Conservation (phyloP, 37 sponge, comb jelly and placozoan species). For the Cladorhizidae sp. region DNA sequence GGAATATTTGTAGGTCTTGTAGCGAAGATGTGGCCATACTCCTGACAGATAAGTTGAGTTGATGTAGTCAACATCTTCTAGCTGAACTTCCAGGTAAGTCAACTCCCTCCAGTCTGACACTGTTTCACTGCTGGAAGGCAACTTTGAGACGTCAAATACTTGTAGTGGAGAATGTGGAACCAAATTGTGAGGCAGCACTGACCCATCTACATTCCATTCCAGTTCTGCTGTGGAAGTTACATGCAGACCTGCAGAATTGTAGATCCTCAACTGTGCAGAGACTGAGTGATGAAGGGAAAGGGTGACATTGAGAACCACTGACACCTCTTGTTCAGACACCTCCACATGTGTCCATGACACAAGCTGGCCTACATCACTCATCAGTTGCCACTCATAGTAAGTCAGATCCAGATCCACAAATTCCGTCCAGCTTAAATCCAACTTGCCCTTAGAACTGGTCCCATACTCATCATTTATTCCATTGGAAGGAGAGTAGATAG, state of each 20-base stretch:
- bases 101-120: constrained; percentile 26
- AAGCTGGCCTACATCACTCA: constrained; percentile 18
- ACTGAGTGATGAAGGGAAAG: constrained; percentile 19
- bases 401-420: constrained; percentile 14
- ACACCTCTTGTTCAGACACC: background rate
- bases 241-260: constrained; percentile 36
- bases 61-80: constrained; percentile 53
- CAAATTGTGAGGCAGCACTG: constrained; percentile 2
- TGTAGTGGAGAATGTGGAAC: constrained; percentile 2
- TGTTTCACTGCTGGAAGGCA: background rate
- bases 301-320: constrained; percentile 12
- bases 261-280: constrained; percentile 29
- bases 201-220: constrained; percentile 7
- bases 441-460: constrained; percentile 13
- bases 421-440: constrained; percentile 39
- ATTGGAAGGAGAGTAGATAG: constrained; percentile 33
- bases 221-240: background rate
- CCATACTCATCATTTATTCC: constrained; percentile 24
- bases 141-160: constrained; percentile 45
- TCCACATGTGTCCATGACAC: constrained; percentile 35
- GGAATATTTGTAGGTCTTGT: constrained; percentile 52
- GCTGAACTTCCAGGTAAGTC: constrained; percentile 1
- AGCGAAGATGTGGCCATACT: constrained; percentile 65
- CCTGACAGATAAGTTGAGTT: constrained; percentile 44
- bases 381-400: constrained; percentile 57